phyloP scores from a whole-genome alignment of 1,140 invertebrate genomes.

The Drosophila grimshawi region DNA sequence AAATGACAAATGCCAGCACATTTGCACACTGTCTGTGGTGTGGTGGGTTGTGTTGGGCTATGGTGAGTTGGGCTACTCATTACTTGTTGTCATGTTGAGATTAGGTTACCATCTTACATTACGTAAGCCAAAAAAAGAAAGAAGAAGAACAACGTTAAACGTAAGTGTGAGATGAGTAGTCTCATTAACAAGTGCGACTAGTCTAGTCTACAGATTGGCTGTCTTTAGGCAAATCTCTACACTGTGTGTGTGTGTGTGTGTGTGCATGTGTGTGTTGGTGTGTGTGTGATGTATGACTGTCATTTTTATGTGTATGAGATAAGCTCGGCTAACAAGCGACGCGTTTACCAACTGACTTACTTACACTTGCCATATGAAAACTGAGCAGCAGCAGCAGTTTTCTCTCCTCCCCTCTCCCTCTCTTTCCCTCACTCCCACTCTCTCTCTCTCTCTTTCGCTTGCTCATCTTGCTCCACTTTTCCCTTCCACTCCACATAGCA shows the following conservation, averaged over 20 bases:
- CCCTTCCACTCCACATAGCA: constrained; percentile 22
- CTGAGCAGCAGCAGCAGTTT: neutral
- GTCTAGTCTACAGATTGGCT: constrained; percentile 37
- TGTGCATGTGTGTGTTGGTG: constrained; percentile 5
- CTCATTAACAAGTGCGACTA: constrained; percentile 69
- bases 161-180: constrained; percentile 47
- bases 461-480: constrained; percentile 29
- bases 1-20: constrained; percentile 31
- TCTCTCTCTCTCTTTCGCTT: constrained; percentile 38
- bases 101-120: constrained; percentile 66
- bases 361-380: constrained; percentile 42
- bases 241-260: neutral
- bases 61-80: constrained; percentile 39
- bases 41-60: too few relatives aligned
- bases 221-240: constrained; percentile 38
- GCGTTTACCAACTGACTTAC: constrained; percentile 42
- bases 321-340: constrained; percentile 47
- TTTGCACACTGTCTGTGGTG: constrained; percentile 15
- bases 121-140: constrained; percentile 39
- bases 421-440: neutral
- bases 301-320: constrained; percentile 50
- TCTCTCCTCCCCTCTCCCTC: neutral
- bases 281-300: constrained; percentile 47
- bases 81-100: constrained; percentile 72
- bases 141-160: neutral